Evolutionary conservation across 2,113 vertebrate genomes (phyloP), one percentile per base, ranked within the genome.

Genomic region (Megaceryle torquata): DNA sequence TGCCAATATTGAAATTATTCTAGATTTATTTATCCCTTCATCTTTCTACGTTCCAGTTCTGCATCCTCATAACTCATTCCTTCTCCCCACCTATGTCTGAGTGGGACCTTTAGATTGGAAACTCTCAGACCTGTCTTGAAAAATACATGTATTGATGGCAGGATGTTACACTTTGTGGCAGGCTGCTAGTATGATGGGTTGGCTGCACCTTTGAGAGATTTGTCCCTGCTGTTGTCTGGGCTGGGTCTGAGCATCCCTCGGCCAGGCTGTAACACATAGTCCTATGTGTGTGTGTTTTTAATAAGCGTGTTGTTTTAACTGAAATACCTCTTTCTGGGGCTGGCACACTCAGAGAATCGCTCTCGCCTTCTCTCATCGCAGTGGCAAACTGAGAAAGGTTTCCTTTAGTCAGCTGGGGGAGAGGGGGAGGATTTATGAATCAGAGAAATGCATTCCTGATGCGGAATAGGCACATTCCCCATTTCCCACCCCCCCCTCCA

Each of bases 391-490:
- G 60, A 94, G 57, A 94, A 96, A 84, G 78, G 74, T 92, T 94
- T 91, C 86, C 92, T 96, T 95, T n/a, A 96, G 86, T 88, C 93
- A 94, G 71, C 86, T 92, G 74, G 50, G 71, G 85, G 59, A 86
- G 80, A 89, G 70, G 63, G 74, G 28, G 86, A 95, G 84, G 76
- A 97, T 97, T 98, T 97, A 97, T 97, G 95, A 97, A 97, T 95
- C 16, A 5, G 83, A 97, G 95, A 94, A 96, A 96, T 31, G 8
- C 92, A 97, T 98, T 98, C 94, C 92, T 96, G 89, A 82, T 91
- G 96, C 2, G 89, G 85, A 97, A 95, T 97, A 93, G 91, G 84
- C 57, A 88, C 90, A 95, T 97, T 97, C 85, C 78, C 83, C 54
- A 41, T 93, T 24, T 4, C 13, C 19, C 50, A 39, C 65, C 67